Base-by-base conservation (phyloP, 2,888 invertebrate species). In the Crossocerus cetratus region DNA sequence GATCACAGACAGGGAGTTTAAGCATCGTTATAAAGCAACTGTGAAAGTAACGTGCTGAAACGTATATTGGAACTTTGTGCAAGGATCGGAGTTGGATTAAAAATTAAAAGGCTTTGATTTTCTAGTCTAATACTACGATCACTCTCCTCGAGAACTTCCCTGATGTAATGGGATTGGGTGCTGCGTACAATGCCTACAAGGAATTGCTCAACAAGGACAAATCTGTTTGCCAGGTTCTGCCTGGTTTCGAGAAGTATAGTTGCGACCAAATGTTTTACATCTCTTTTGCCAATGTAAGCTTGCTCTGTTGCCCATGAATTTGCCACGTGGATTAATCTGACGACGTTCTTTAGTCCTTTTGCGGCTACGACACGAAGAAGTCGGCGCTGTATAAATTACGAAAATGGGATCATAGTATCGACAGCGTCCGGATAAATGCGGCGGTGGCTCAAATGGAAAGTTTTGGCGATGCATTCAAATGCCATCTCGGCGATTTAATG, bases 231-330 rank as follows among this genome's bases (percentile, higher is more conserved):
- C 0, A n/a, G 3, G 11, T 14, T n/a, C 14, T 57, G 23, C 55
- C 55, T 14, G 20, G 21, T 5, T 18, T 55, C 22, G 55, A 55
- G 21, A 4, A 22, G 21, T 55, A 20, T 13, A 55, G 1, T 1
- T 55, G 55, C 21, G 55, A 55, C 14, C 20, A 55, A 20, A 20
- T 55, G 55, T 55, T 55, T 13, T 55, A 21, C 22, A 16, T 55
- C 20, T 20, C 55, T 20, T 21, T 20, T 22, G 55, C 18, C 20
- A 55, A 55, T 14, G 55, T 55, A 20, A 59, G 23, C 32, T 5
- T 32, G 16, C 20, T 23, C n/a, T 16, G 2, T 57, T 32, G 1
- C n/a, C 23, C n/a, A 32, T 1, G 23, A 23, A 14, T 32, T 14
- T 23, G 3, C 11, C n/a, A 14, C 2, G 5, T 3, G 14, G 56